Evolutionary conservation across 2,888 invertebrate genomes (phyloP).

Genomic region (Bibio marci): DNA sequence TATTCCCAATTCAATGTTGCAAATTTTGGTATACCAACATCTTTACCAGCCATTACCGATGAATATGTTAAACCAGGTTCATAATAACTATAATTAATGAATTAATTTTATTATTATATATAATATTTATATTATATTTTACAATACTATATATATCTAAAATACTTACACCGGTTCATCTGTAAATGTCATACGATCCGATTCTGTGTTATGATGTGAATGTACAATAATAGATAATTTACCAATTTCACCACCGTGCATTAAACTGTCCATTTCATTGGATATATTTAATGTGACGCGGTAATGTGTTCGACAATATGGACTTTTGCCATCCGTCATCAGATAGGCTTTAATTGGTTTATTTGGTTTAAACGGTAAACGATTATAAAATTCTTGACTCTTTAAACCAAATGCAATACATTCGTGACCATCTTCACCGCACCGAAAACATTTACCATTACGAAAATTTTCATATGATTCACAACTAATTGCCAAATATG

Average conservation of each 20-base stretch:
- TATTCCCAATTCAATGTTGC: conserved; percentile 65
- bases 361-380: conserved; percentile 16
- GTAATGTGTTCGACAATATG: conserved; percentile 74
- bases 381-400: conserved; percentile 36
- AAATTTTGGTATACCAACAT: conserved; percentile 46
- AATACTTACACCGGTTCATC: conserved; percentile 29
- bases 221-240: conserved; percentile 48
- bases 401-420: conserved; percentile 55
- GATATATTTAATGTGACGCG: conserved; percentile 57
- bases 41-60: conserved; percentile 46
- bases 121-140: too few relatives aligned
- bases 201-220: conserved; percentile 39
- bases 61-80: conserved; percentile 53
- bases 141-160: too few relatives aligned
- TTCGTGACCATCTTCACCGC: conserved; percentile 42
- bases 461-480: conserved; percentile 58
- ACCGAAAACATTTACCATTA: conserved; percentile 52
- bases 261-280: conserved; percentile 43
- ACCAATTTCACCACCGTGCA: conserved; percentile 66
- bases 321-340: conserved; percentile 48
- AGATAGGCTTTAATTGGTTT: conserved; percentile 46
- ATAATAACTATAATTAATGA: conserved; percentile 18
- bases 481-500: conserved; percentile 64
- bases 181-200: conserved; percentile 41
- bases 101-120: too few relatives aligned